These are phyloP conservation scores for Parnassius apollo DNA, from an alignment of 2,888 invertebrate species.

Conservation along the genomic window DNA sequence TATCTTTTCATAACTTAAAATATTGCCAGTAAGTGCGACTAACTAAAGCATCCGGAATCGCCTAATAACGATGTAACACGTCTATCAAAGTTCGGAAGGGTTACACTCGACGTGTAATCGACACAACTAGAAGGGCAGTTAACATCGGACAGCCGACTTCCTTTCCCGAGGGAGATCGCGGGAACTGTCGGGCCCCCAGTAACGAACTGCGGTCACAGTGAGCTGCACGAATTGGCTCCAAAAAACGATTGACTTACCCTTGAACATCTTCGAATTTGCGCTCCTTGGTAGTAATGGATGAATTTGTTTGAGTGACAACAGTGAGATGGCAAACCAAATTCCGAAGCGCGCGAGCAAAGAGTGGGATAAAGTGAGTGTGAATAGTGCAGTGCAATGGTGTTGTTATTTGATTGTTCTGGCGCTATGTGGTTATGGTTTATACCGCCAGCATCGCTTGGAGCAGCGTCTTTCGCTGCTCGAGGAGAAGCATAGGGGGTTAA, in stretches of 20 bases:
- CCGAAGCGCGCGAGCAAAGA: slow-evolving; percentile 41
- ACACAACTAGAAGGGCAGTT: slow-evolving; percentile 77
- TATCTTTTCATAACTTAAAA: no score
- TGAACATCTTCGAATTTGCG: slow-evolving; percentile 4
- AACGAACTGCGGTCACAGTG: slow-evolving; percentile 31
- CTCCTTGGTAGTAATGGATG: slow-evolving; percentile 8
- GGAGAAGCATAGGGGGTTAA: slow-evolving; percentile 43
- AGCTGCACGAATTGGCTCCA: slow-evolving; percentile 11
- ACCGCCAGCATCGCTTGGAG: slow-evolving; percentile 66
- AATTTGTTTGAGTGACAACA: slow-evolving; percentile 16
- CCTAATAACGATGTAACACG: slow-evolving; percentile 57
- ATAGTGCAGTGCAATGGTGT: slow-evolving; percentile 70
- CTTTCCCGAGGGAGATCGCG: slow-evolving; percentile 69
- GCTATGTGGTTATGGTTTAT: slow-evolving; percentile 62
- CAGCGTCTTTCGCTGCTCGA: slow-evolving; percentile 61
- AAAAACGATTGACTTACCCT: slow-evolving; percentile 14
- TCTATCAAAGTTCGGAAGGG: slow-evolving; percentile 76
- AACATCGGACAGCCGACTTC: slow-evolving; percentile 69
- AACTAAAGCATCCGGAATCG: slow-evolving; percentile 31
- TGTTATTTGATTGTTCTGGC: slow-evolving; percentile 64
- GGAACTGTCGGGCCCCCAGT: slow-evolving; percentile 41
- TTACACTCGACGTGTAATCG: slow-evolving; percentile 69
- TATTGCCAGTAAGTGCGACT: slow-evolving; percentile 16
- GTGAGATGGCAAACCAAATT: slow-evolving; percentile 50
- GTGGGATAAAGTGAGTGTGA: slow-evolving; percentile 54